Conservation (phyloP, 2,113 vertebrate species). For the Fukomys damarensis region DNA sequence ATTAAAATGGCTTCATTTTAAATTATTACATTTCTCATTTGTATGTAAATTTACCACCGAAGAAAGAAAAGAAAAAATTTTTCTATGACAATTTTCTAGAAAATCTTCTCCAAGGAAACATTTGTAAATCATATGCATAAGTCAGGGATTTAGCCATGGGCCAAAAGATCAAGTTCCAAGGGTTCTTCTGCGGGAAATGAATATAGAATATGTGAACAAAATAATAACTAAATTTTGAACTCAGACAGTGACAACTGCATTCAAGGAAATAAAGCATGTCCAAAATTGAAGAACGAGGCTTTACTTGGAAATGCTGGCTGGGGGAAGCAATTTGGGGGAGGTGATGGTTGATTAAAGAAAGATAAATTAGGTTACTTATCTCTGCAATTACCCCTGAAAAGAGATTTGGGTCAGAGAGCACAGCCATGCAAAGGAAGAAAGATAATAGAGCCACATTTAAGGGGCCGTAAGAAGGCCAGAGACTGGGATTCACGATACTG, state of each 20-base stretch:
- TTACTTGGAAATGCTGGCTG: neutral
- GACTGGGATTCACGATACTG: neutral
- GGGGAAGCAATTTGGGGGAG: neutral
- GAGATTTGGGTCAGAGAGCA: neutral
- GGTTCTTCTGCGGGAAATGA: neutral
- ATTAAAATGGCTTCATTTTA: neutral
- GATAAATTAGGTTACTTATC: neutral
- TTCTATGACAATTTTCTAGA: neutral
- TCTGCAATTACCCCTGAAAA: neutral
- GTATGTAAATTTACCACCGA: neutral
- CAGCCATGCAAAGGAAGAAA: neutral
- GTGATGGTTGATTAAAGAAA: neutral
- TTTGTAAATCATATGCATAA: neutral
- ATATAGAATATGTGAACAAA: neutral
- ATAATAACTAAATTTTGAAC: neutral
- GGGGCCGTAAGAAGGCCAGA: neutral
- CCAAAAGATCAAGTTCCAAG: neutral
- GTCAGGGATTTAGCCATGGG: neutral
- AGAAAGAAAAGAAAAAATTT: neutral
- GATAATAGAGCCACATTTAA: neutral
- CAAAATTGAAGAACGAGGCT: neutral
- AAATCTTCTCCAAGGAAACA: neutral
- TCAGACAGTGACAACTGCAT: neutral
- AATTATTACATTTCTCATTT: neutral
- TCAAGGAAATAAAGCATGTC: neutral